These are phyloP conservation scores for Heliocidaris erythrogramma DNA, from an alignment of 35 echinoderm and acorn worm species.

Conservation along the genomic window DNA sequence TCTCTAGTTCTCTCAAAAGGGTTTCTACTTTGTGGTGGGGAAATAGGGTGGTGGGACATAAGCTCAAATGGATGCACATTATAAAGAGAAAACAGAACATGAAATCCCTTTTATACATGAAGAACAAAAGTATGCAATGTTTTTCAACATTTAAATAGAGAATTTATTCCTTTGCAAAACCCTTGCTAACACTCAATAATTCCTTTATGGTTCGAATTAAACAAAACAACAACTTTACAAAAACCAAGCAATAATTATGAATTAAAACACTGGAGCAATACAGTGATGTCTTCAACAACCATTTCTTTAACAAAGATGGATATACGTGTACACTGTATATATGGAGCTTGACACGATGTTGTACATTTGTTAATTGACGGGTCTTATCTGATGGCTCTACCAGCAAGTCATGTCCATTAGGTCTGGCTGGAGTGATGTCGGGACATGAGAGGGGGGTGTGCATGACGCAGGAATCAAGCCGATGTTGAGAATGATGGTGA, in stretches of 20 bases:
- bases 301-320: background rate
- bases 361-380: conserved; percentile 4
- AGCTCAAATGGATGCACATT: too few relatives aligned
- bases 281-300: background rate
- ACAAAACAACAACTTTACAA: background rate
- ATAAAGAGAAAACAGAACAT: too few relatives aligned
- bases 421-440: background rate
- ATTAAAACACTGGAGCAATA: background rate
- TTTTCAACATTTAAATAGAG: too few relatives aligned
- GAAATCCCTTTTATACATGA: too few relatives aligned
- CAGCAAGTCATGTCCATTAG: background rate
- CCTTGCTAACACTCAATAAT: background rate
- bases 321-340: background rate
- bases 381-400: conserved; percentile 1
- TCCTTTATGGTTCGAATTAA: background rate
- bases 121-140: too few relatives aligned
- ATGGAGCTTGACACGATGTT: background rate
- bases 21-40: too few relatives aligned
- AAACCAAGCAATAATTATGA: background rate
- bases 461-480: background rate
- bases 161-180: too few relatives aligned
- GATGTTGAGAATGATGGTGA: conserved; percentile 11
- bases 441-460: background rate
- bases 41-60: too few relatives aligned
- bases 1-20: too few relatives aligned